A percentile compares a stretch with the other conserved stretches of the same genome.
phyloP scores from a whole-genome alignment of 2,888 invertebrate genomes.

The Oligia latruncula region DNA sequence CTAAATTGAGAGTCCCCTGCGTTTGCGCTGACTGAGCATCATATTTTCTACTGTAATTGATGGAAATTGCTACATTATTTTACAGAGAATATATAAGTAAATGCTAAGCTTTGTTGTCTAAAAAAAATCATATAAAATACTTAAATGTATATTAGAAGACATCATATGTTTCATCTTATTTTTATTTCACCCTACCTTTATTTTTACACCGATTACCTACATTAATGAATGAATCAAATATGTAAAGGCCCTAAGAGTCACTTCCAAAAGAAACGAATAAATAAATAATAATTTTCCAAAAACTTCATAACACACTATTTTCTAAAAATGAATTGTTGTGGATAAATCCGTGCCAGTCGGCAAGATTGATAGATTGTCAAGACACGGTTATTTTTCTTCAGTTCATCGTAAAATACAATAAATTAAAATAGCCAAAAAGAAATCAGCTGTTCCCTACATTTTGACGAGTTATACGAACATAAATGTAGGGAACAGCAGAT shows the following conservation, averaged over 20 bases:
- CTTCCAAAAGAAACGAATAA: not conserved
- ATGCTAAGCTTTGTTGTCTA: too few species aligned
- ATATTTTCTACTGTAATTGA: not conserved
- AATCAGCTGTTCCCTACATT: too few species aligned
- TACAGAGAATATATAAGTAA: not conserved
- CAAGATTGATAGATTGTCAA: constrained; percentile 14
- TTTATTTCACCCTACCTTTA: not conserved
- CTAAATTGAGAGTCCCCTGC: not conserved
- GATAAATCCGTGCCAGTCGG: not conserved
- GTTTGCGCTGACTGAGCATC: not conserved
- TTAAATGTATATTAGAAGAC: not conserved
- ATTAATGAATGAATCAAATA: not conserved
- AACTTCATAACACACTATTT: not conserved
- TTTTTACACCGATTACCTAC: not conserved
- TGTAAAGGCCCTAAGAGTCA: not conserved
- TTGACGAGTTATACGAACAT: too few species aligned
- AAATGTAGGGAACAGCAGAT: too few species aligned
- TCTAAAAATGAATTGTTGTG: constrained; percentile 3
- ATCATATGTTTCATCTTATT: not conserved
- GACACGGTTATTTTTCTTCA: not conserved
- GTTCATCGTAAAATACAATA: constrained; percentile 2
- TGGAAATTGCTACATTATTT: not conserved
- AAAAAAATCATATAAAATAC: too few species aligned
- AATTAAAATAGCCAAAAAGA: too few species aligned
- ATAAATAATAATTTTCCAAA: not conserved